These are phyloP conservation scores for Ridgeia piscesae DNA, from an alignment of 1,140 invertebrate species.

Conservation along the genomic window DNA sequence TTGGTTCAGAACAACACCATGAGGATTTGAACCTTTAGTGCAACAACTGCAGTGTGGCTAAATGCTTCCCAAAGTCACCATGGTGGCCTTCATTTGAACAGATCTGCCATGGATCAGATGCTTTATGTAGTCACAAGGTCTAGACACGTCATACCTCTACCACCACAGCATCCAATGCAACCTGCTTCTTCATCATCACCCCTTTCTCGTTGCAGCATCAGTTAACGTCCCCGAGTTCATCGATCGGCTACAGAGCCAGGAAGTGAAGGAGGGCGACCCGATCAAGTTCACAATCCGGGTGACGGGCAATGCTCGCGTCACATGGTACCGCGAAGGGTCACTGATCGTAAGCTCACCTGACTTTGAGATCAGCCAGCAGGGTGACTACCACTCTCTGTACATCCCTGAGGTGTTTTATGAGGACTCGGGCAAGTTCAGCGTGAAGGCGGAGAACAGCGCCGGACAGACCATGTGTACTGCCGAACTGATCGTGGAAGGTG, in stretches of 20 bases:
- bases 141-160: background rate
- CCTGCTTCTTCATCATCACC: background rate
- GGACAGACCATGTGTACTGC: constrained; percentile 52
- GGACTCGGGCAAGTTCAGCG: constrained; percentile 68
- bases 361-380: constrained; percentile 57
- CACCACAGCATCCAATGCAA: background rate
- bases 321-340: constrained; percentile 59
- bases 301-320: constrained; percentile 58
- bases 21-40: no score
- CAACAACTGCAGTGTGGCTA: no score
- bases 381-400: constrained; percentile 54
- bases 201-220: constrained; percentile 49
- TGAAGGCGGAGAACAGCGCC: constrained; percentile 51
- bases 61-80: no score
- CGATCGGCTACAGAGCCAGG: constrained; percentile 53
- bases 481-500: constrained; percentile 53
- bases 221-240: constrained; percentile 59
- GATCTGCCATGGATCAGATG: no score
- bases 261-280: constrained; percentile 55
- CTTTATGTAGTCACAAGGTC: no score
- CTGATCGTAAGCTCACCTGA: constrained; percentile 53
- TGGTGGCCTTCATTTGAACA: no score
- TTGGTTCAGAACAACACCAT: no score
- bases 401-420: constrained; percentile 58
- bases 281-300: constrained; percentile 58